Evolutionary conservation across 1,140 invertebrate species (phyloP).

Genomic region (Zaprionus ornatus): DNA sequence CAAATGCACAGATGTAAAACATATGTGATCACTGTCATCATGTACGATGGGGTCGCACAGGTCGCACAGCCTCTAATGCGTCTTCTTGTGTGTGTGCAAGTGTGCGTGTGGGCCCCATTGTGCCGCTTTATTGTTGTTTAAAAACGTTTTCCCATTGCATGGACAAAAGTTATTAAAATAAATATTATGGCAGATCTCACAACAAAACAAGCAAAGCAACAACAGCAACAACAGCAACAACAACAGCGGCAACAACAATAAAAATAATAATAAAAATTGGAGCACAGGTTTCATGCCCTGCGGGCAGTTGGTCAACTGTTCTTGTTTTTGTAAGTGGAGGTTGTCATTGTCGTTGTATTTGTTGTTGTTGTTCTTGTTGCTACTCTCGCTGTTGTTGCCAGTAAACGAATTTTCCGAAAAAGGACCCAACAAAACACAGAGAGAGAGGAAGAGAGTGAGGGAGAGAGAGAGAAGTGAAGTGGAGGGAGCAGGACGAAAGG

Average conservation of each 20-base stretch:
- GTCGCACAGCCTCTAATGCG: not conserved
- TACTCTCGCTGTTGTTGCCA: not conserved
- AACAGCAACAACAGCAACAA: not conserved
- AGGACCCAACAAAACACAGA: not conserved
- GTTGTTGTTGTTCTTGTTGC: not conserved
- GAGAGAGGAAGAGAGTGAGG: not conserved
- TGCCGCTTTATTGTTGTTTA: constrained; percentile 3
- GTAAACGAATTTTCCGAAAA: constrained; percentile 5
- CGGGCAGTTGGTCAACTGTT: not conserved
- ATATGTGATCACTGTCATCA: not conserved
- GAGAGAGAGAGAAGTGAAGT: not conserved
- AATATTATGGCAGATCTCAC: constrained; percentile 3
- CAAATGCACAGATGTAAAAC: not conserved
- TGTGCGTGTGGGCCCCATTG: not conserved
- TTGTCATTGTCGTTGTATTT: not conserved
- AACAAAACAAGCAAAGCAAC: not conserved
- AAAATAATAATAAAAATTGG: constrained; percentile 9
- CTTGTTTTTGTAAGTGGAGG: constrained; percentile 6
- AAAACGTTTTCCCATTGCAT: constrained; percentile 3
- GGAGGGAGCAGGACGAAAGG: not conserved
- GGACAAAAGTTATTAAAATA: constrained; percentile 6
- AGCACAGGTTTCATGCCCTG: constrained; percentile 2
- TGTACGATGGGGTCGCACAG: not conserved
- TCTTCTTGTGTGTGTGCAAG: not conserved
- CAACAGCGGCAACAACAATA: not conserved